phyloP scores from a whole-genome alignment of 1,140 invertebrate genomes.

The Oreohelix idahoensis region DNA sequence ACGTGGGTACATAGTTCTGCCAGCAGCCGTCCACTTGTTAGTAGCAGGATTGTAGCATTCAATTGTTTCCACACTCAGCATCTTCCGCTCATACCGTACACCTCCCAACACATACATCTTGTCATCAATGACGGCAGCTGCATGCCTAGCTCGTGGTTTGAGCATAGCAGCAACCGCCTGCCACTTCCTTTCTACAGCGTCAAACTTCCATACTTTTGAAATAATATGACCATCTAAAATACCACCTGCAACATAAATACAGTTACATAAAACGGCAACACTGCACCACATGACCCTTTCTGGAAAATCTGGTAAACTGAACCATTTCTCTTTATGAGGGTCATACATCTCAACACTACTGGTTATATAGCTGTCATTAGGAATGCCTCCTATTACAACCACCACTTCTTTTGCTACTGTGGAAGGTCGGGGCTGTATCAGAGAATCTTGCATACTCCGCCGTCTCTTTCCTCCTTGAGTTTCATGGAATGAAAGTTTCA shows the following conservation, averaged over 20 bases:
- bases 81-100: slow-evolving; percentile 56
- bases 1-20: slow-evolving; percentile 64
- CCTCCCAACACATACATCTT: slow-evolving; percentile 69
- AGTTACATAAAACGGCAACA: slow-evolving; percentile 62
- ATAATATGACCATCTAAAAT: slow-evolving; percentile 67
- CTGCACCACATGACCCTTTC: slow-evolving; percentile 62
- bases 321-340: slow-evolving; percentile 68
- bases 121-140: slow-evolving; percentile 63
- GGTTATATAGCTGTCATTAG: slow-evolving; percentile 47
- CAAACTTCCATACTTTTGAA: slow-evolving; percentile 68
- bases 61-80: slow-evolving; percentile 64
- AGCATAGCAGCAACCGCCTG: slow-evolving; percentile 55
- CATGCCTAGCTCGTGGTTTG: slow-evolving; percentile 67
- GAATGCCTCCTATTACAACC: slow-evolving; percentile 65
- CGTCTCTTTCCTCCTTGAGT: slow-evolving; percentile 63
- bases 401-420: slow-evolving; percentile 71
- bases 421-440: slow-evolving; percentile 66
- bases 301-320: slow-evolving; percentile 63
- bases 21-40: slow-evolving; percentile 64
- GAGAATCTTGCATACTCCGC: slow-evolving; percentile 64
- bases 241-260: slow-evolving; percentile 69
- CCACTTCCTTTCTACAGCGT: slow-evolving; percentile 63
- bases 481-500: slow-evolving; percentile 55
- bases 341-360: slow-evolving; percentile 69
- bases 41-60: slow-evolving; percentile 65